Percentiles rank a stretch among this genome's conserved stretches.
Evolutionary conservation across 2,797 vertebrate genomes (phyloP).

Genomic region (Spheniscus humboldti): DNA sequence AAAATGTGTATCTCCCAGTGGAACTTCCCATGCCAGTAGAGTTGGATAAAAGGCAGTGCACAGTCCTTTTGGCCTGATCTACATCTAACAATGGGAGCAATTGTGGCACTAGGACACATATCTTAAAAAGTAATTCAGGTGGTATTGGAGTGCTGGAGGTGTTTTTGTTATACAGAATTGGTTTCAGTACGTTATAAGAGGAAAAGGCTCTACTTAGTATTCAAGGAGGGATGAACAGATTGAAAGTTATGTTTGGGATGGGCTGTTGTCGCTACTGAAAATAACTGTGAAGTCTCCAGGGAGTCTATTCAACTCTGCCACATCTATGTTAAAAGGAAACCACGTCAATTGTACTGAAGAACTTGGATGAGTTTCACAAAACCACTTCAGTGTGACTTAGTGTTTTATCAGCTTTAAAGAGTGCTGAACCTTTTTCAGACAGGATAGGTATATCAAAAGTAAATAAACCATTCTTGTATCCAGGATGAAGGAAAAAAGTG

Average conservation of each 20-base stretch:
- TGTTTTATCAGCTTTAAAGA: not conserved
- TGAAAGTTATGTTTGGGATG: slow-evolving; percentile 53
- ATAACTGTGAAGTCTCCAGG: slow-evolving; percentile 32
- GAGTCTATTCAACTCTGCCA: slow-evolving; percentile 13
- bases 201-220: slow-evolving; percentile 23
- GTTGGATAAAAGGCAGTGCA: not conserved
- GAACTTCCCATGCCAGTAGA: not conserved
- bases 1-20: not conserved
- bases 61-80: not conserved
- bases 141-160: not conserved
- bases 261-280: slow-evolving; percentile 47
- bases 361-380: slow-evolving; percentile 35
- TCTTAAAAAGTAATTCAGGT: not conserved
- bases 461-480: not conserved
- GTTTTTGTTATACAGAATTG: not conserved
- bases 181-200: not conserved
- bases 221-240: slow-evolving; percentile 50
- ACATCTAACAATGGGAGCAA: not conserved
- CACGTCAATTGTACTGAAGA: not conserved
- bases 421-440: not conserved
- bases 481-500: not conserved
- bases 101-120: not conserved
- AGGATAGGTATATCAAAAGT: not conserved
- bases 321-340: slow-evolving; percentile 28
- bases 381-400: not conserved